phyloP scores from a whole-genome alignment of 2,113 vertebrate species.

The Hypocryptadius cinnamomeus region DNA sequence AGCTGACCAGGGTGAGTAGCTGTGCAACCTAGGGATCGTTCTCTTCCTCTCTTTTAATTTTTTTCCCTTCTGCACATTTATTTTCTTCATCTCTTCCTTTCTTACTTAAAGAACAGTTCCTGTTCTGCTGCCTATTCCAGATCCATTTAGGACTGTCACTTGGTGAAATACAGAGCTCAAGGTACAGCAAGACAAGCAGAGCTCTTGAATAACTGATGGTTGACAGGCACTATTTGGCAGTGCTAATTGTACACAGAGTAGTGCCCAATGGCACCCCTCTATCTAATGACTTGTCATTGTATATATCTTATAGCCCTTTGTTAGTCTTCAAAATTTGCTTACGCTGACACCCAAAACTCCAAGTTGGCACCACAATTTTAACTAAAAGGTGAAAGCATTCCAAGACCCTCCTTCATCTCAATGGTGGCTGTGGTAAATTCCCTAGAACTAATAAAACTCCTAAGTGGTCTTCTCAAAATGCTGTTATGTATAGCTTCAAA shows the following conservation, averaged over 20 bases:
- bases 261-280: neutral
- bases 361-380: neutral
- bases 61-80: neutral
- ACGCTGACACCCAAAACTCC: neutral
- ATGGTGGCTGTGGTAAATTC: neutral
- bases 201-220: neutral
- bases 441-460: neutral
- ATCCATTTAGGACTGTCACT: neutral
- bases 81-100: neutral
- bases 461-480: neutral
- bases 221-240: neutral
- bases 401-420: neutral
- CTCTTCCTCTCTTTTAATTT: neutral
- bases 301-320: constrained; percentile 4
- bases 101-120: neutral
- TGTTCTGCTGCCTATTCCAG: neutral
- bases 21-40: neutral
- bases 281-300: neutral
- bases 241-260: neutral
- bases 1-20: neutral
- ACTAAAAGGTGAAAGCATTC: neutral
- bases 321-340: constrained; percentile 21
- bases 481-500: constrained; percentile 19
- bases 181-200: neutral
- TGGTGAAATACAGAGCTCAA: neutral